Percentiles rank a stretch among this genome's conserved stretches.
These are phyloP conservation scores for Bombus consobrinus DNA, from an alignment of 1,140 invertebrate species.

Conservation along the genomic window DNA sequence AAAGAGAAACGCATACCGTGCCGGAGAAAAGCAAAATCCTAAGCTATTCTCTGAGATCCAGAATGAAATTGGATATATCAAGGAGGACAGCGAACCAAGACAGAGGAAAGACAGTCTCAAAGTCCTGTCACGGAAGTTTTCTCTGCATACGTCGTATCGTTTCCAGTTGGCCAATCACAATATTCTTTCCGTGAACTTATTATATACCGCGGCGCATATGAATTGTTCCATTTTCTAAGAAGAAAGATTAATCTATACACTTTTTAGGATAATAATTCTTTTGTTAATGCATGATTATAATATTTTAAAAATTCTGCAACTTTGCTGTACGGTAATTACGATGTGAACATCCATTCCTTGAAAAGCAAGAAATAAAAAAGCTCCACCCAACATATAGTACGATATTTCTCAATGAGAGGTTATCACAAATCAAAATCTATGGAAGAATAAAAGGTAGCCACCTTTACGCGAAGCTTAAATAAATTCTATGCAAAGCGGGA, in stretches of 20 bases:
- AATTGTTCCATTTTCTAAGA: constrained; percentile 61
- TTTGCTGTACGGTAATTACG: too few species aligned
- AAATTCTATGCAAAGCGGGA: constrained; percentile 8
- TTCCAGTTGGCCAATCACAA: constrained; percentile 24
- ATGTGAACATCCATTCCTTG: too few species aligned
- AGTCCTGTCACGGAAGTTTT: constrained; percentile 54
- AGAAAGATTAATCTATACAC: constrained; percentile 45
- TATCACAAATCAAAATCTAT: constrained; percentile 5
- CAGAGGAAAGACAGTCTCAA: constrained; percentile 38
- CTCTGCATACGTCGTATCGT: constrained; percentile 35
- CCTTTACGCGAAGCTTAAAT: neutral
- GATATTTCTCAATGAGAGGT: neutral
- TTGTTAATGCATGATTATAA: neutral
- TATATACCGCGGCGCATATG: constrained; percentile 16
- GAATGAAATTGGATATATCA: constrained; percentile 58
- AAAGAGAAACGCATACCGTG: constrained; percentile 29
- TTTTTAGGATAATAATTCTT: too few species aligned
- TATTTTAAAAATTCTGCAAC: too few species aligned
- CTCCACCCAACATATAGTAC: neutral
- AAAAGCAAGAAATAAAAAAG: neutral
- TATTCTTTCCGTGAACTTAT: constrained; percentile 57
- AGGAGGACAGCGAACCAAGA: constrained; percentile 25
- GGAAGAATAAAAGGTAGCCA: neutral
- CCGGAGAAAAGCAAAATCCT: constrained; percentile 43
- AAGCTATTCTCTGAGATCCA: constrained; percentile 50